Base-by-base conservation (phyloP, 2,888 invertebrate genomes). In the Xanthorhoe spadicearia region DNA sequence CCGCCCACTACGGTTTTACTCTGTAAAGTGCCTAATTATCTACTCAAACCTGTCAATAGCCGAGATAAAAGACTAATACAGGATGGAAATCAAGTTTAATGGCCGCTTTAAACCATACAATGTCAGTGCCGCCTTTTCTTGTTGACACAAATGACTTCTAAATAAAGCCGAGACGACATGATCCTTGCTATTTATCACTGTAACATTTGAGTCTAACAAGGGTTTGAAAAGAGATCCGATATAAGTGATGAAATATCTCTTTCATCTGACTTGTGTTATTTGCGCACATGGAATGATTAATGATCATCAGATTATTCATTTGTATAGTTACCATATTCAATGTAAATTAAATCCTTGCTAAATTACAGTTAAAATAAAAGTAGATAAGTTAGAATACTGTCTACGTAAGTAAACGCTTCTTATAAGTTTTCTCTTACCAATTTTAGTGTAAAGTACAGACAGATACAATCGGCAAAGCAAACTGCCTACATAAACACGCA, bases 11-110 rank as follows among this genome's bases (percentile, higher is more conserved):
- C 64, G 59, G 58, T 68, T 52, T 63, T 60, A 70, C 62, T 68
- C 73, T 68, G 65, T 74, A 73, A 76, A 69, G 74, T 54, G 35
- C 46, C 59, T 68, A 61, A 66, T 65, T 74, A 70, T 71, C 64
- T 71, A 68, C 59, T 66, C 58, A 18, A 60, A 50, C 56, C 69
- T 72, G 74, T 74, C 74, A 74, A 73, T 77, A 76, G 71, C 15
- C 19, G 65, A 77, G 74, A 75, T 79, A 77, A 76, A 79, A 70
- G 66, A 57, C 66, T 72, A 72, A 84, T 80, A 75, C 73, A 79
- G 74, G 74, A 67, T 78, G 76, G 74, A 73, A 76, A 81, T 81
- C 72, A 76, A 78, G 72, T 77, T 77, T 81, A 85, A 85, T 83
- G 82, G 77, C 77, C 78, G 76, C 72, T 74, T 74, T 78, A 76